Conservation (phyloP, 2,797 vertebrate species). For the Vespertilio murinus region DNA sequence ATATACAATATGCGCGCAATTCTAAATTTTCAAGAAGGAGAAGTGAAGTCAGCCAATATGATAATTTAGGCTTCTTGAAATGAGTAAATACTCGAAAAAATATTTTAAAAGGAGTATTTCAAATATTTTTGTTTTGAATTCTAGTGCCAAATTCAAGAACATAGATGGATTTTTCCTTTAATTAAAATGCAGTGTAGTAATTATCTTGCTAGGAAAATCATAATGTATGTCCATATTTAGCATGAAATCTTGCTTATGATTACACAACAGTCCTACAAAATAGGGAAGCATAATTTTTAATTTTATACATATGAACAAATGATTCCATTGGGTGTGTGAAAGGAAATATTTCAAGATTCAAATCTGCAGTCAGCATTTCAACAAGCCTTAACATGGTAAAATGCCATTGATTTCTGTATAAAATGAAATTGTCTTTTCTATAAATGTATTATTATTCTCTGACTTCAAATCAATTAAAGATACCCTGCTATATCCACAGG, state of each 20-base stretch:
- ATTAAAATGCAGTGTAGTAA: constrained; percentile 24
- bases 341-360: constrained; percentile 59
- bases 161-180: constrained; percentile 37
- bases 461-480: constrained; percentile 71
- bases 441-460: constrained; percentile 64
- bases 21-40: constrained; percentile 30
- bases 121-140: constrained; percentile 55
- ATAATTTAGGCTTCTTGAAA: constrained; percentile 18
- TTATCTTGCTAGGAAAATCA: constrained; percentile 60
- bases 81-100: constrained; percentile 39
- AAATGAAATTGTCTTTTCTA: constrained; percentile 64
- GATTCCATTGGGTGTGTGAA: constrained; percentile 55
- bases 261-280: constrained; percentile 61
- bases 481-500: constrained; percentile 37
- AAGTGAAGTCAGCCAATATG: constrained; percentile 18
- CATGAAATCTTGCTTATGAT: constrained; percentile 31
- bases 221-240: constrained; percentile 33
- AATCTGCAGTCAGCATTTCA: constrained; percentile 64
- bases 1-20: background rate
- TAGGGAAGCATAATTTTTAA: constrained; percentile 54
- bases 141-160: constrained; percentile 45
- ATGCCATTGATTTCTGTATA: constrained; percentile 67
- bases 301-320: constrained; percentile 63
- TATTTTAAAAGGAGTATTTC: background rate
- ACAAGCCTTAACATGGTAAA: constrained; percentile 70